Evolutionary conservation across 1,140 invertebrate genomes (phyloP), one percentile per base, ranked within the genome.

Genomic region (Varroa destructor): DNA sequence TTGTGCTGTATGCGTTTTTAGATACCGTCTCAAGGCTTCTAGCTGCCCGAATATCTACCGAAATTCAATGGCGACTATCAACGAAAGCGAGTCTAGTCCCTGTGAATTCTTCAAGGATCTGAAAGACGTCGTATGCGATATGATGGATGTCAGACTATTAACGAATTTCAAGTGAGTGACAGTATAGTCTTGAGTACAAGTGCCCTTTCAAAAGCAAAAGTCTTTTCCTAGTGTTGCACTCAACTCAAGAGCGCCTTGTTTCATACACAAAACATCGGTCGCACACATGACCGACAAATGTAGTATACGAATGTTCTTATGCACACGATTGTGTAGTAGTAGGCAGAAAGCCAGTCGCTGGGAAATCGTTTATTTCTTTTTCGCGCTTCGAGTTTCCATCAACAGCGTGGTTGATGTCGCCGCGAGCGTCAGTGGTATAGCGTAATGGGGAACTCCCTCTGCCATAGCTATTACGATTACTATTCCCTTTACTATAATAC

Each of bases 21-120:
- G 87, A 71, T 93, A 93, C 79, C 84, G 87, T 64, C 80, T 92
- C 72, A 84, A 89, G 61, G 89, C 90, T 6, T 91, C 89, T 0
- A 91, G 89, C 36, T 92, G 89, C 79, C 90, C 90, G 0, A 87
- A 93, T 80, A 92, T 93, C 76, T 91, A 90, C 78, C 84, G 87
- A 75, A 91, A 91, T 77, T 91, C 89, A 0, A 91, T 91, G 86
- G 88, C 88, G 8, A 90, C 89, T 0, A 84, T 91, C 37, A 85
- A 86, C 43, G 86, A 88, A 77, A 85, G 88, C 76, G 85, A 86
- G 77, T 67, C 61, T 12, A 67, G n/a, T 67, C 61, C 61, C 12
- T 67, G 40, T 37, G 61, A 67, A 37, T 67, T 67, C 61, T 40
- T 67, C 61, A 37, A 67, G 40, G 61, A 67, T 46, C 61, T 67